These are phyloP conservation scores for Plectrocnemia conspersa DNA, from an alignment of 1,140 invertebrate genomes.

Conservation along the genomic window DNA sequence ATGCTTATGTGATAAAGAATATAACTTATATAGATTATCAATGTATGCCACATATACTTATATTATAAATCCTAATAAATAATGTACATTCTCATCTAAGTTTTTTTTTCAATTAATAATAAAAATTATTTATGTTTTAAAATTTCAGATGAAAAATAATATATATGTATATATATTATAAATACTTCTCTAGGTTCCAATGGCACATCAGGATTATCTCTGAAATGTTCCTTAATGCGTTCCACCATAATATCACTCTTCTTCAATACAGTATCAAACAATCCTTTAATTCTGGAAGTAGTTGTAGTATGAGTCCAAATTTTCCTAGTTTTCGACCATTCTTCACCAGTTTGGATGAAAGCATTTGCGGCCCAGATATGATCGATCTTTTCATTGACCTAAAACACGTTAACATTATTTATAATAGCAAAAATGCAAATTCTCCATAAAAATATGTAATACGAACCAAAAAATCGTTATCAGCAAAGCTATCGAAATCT, in stretches of 20 bases:
- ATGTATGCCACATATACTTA: too few relatives aligned
- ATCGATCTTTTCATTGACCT: slow-evolving; percentile 36
- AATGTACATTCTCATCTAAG: too few relatives aligned
- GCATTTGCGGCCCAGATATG: slow-evolving; percentile 31
- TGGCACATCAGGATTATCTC: background rate
- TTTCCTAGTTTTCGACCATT: slow-evolving; percentile 37
- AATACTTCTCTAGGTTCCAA: slow-evolving; percentile 8
- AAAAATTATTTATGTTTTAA: too few relatives aligned
- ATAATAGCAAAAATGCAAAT: too few relatives aligned
- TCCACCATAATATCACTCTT: slow-evolving; percentile 10
- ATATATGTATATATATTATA: background rate
- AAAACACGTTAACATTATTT: too few relatives aligned
- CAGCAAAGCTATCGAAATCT: slow-evolving; percentile 40
- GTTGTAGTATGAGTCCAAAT: slow-evolving; percentile 30
- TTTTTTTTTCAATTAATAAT: too few relatives aligned
- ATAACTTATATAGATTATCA: too few relatives aligned
- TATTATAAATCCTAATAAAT: too few relatives aligned
- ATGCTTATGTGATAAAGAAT: too few relatives aligned
- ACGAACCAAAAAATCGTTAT: slow-evolving; percentile 33
- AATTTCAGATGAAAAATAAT: too few relatives aligned
- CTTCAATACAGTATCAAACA: slow-evolving; percentile 17
- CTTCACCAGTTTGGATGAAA: slow-evolving; percentile 34
- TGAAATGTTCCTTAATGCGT: background rate
- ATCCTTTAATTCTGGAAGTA: slow-evolving; percentile 39
- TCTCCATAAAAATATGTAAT: background rate